A percentile compares a stretch with the other conserved stretches of the same genome.
Conservation (phyloP, 2,888 invertebrate species). For the Carpatolechia fugitivella region DNA sequence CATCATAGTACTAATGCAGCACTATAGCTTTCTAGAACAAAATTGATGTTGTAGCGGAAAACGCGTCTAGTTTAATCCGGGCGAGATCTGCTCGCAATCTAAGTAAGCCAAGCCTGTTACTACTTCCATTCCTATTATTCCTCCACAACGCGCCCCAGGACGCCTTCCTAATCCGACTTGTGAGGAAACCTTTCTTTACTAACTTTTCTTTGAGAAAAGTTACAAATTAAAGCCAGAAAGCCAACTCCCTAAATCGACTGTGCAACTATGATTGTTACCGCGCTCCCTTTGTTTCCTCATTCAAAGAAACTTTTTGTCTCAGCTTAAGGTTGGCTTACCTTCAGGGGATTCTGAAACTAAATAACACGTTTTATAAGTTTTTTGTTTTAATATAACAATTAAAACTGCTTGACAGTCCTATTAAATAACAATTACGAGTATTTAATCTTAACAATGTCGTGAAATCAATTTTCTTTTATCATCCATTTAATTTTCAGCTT, state of each 20-base stretch:
- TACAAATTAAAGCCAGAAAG: constrained; percentile 42
- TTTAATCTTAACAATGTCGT: too few species aligned
- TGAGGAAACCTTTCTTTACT: constrained; percentile 21
- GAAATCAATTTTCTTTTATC: too few species aligned
- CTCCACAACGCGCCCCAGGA: neutral
- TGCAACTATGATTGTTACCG: constrained; percentile 31
- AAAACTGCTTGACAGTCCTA: too few species aligned
- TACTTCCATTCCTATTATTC: neutral
- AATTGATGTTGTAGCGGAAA: constrained; percentile 63
- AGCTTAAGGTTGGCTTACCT: too few species aligned
- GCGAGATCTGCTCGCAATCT: constrained; percentile 8
- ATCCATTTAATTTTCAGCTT: too few species aligned
- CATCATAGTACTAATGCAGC: too few species aligned
- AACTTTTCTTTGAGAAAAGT: constrained; percentile 46
- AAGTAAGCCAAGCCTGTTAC: neutral
- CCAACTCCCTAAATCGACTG: constrained; percentile 36
- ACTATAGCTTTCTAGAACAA: constrained; percentile 45
- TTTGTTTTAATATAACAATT: too few species aligned
- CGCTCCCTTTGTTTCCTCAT: neutral
- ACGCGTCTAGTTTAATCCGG: constrained; percentile 63
- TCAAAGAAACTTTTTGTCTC: neutral
- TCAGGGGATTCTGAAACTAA: too few species aligned
- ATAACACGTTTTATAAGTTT: too few species aligned
- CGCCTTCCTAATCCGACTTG: neutral
- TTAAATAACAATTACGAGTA: too few species aligned